Evolutionary conservation across 2,888 invertebrate species (phyloP), one percentile per base, ranked within the genome.

Genomic region (Eilema griseolum): DNA sequence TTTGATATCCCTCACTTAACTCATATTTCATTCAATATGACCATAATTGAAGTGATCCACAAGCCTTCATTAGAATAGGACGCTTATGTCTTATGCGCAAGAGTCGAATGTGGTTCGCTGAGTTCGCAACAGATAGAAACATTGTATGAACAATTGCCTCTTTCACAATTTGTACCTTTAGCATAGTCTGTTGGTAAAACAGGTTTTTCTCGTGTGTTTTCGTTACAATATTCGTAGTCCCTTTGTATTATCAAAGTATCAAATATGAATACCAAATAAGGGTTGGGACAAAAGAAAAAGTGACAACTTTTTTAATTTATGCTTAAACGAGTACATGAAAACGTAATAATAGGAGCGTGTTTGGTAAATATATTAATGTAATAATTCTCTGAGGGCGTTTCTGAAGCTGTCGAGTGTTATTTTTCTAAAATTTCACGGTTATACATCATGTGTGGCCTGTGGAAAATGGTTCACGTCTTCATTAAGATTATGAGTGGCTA

Each of bases 201-300:
- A 92, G 95, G 95, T 95, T 95, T 94, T 93, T 86, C 92, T 88
- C 88, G 89, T 90, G 88, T 94, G 89, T 93, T 93, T 92, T 90
- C 91, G 86, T 92, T 92, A 89, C 87, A 91, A 90, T 93, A 91
- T 88, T 87, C 91, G 87, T 85, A 86, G 90, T 90, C 92, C 93
- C 93, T 93, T 95, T 95, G 94, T 95, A 90, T 90, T 92, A 93
- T 88, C 93, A 91, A 92, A 95, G 92, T 93, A 93, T 93, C 93
- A 93, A 95, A 95, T 93, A 95, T 95, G 95, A 95, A 95, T 95
- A 95, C 95, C 93, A 95, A 95, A 95, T 95, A 93, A 95, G 95
- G 95, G 95, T 92, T 91, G 90, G 92, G 89, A 94, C 94, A 95
- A 95, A 94, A 94, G 94, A 93, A 94, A 92, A 92, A 92, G 91